Evolutionary conservation across 2,888 invertebrate genomes (phyloP).

Genomic region (Drosophila ochracea): DNA sequence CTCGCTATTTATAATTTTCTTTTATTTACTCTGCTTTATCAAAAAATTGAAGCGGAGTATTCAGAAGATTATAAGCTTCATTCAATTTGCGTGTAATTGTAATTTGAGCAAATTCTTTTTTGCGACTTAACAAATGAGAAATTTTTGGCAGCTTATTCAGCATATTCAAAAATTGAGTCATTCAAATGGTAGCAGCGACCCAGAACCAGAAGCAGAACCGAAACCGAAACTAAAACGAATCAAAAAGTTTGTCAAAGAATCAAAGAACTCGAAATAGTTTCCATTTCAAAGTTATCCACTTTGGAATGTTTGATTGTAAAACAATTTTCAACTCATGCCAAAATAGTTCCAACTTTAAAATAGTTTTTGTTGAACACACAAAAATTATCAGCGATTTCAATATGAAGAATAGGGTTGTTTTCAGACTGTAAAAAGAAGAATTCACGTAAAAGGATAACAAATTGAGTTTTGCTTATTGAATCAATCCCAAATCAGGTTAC

Average conservation of each 20-base stretch:
- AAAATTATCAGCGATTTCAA: not conserved
- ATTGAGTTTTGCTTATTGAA: not conserved
- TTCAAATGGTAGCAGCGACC: not conserved
- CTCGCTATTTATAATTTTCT: constrained; percentile 54
- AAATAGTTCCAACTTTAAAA: not conserved
- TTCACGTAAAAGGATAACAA: not conserved
- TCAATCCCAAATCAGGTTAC: not conserved
- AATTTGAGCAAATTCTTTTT: not conserved
- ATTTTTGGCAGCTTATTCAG: not conserved
- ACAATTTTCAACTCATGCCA: not conserved
- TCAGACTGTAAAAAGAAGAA: not conserved
- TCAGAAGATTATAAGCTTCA: not conserved
- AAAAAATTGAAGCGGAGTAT: not conserved
- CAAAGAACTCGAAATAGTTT: not conserved
- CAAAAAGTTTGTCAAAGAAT: not conserved
- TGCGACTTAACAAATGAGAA: not conserved
- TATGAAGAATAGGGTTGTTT: not conserved
- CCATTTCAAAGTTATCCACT: not conserved
- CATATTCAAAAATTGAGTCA: not conserved
- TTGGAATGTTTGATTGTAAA: not conserved
- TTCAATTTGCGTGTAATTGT: not conserved
- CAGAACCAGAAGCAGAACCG: not conserved
- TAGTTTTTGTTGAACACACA: not conserved
- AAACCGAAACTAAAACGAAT: not conserved
- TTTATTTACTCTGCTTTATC: constrained; percentile 14